These are phyloP conservation scores for Romanogobio albipinnatus DNA, from an alignment of 2,113 vertebrate genomes.

Conservation along the genomic window DNA sequence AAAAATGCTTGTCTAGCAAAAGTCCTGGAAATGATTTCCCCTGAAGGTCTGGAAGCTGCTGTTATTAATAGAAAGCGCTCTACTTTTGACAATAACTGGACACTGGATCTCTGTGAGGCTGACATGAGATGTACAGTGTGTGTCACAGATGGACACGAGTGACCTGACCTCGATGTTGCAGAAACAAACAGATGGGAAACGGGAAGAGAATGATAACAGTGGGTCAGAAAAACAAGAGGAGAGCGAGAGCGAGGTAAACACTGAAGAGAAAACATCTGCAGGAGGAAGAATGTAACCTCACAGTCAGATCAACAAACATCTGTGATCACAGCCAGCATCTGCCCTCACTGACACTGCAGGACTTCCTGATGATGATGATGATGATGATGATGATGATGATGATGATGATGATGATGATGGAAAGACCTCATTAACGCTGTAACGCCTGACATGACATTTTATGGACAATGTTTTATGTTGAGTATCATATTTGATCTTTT, in stretches of 20 bases:
- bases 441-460: too few relatives aligned
- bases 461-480: too few relatives aligned
- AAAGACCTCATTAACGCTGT: background rate
- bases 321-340: background rate
- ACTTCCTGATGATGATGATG: too few relatives aligned
- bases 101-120: background rate
- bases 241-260: slow-evolving; percentile 25
- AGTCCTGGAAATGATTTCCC: background rate
- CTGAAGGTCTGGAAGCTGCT: background rate
- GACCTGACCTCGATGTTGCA: slow-evolving; percentile 4
- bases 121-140: background rate
- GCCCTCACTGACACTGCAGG: background rate
- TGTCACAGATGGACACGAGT: slow-evolving; percentile 16
- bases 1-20: background rate
- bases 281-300: slow-evolving; percentile 22
- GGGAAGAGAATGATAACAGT: slow-evolving; percentile 23
- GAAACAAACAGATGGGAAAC: background rate
- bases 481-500: background rate
- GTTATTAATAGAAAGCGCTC: background rate
- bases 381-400: too few relatives aligned
- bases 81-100: background rate
- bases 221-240: slow-evolving; percentile 22
- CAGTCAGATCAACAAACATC: background rate
- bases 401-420: background rate
- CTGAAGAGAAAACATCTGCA: slow-evolving; percentile 48